Evolutionary conservation across 2,888 invertebrate genomes (phyloP), one percentile per base, ranked within the genome.

Genomic region (Oeneis ivallda): DNA sequence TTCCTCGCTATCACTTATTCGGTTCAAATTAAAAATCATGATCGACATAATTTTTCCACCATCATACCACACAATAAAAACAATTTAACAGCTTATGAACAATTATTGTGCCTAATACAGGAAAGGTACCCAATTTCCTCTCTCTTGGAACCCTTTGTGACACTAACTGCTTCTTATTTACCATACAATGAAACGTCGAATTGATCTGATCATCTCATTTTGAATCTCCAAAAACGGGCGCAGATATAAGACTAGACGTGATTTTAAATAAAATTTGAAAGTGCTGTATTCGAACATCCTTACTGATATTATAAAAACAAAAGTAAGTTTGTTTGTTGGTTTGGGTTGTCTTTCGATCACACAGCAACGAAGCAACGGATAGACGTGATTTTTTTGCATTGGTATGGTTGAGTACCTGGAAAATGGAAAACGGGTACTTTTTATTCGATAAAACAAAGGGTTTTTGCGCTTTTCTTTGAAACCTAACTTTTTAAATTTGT

Each of bases 181-280:
- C 68, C 79, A 79, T 79, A 79, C 79, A 79, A 79, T 79, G 76
- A 70, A 50, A 65, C 59, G 56, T 70, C 60, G 74, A 76, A 78
- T 78, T 79, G 78, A 78, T 78, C 73, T 69, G 74, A 73, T 72
- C 71, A 73, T 73, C 69, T 64, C 68, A 62, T 66, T 64, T 71
- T 72, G 68, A 69, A 75, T 71, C 73, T 73, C 57, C 64, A 58
- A 58, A 34, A 17, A 62, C 6, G 53, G 10, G 62, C 15, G 61
- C 62, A 70, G 64, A 65, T 60, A 37, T 47, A 8, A 61, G 58
- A 67, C 61, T 15, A 50, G 5, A 50, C 57, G 11, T 9, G 8
- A 54, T n/a, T 2, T n/a, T n/a, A n/a, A n/a, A 49, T 19, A 19
- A 47, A 45, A n/a, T 3, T 10, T 32, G 8, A 1, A 17, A 3